phyloP scores from a whole-genome alignment of 2,888 invertebrate genomes.

The Aplocera efformata region DNA sequence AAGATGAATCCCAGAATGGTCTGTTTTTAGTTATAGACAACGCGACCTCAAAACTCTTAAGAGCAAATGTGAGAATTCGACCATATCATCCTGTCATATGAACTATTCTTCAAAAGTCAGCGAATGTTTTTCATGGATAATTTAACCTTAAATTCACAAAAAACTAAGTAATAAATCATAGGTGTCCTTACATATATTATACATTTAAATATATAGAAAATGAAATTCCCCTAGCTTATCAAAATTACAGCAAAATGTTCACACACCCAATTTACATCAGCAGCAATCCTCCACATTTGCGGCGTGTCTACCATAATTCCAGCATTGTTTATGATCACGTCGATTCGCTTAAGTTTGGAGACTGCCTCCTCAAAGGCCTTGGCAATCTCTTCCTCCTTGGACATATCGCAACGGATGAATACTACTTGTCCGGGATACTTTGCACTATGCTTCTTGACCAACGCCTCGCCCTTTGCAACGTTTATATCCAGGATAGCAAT shows the following conservation, averaged over 20 bases:
- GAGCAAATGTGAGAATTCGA: too few relatives aligned
- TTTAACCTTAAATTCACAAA: too few relatives aligned
- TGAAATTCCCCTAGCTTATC: too few relatives aligned
- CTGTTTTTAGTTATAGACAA: too few relatives aligned
- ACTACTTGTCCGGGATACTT: constrained; percentile 6
- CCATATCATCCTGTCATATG: too few relatives aligned
- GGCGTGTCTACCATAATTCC: constrained; percentile 39
- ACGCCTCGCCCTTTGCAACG: constrained; percentile 16
- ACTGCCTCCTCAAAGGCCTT: constrained; percentile 32
- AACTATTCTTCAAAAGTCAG: too few relatives aligned
- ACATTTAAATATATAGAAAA: too few relatives aligned
- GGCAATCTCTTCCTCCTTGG: constrained; percentile 31
- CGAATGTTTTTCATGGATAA: too few relatives aligned
- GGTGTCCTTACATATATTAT: background rate
- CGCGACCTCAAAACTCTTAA: too few relatives aligned
- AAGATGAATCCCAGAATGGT: too few relatives aligned
- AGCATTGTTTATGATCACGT: constrained; percentile 43
- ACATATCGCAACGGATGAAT: constrained; percentile 15
- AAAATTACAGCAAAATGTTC: too few relatives aligned
- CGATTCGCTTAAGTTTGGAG: constrained; percentile 30
- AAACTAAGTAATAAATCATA: too few relatives aligned
- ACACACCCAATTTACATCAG: constrained; percentile 38
- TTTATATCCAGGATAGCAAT: constrained; percentile 36
- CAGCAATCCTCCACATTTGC: constrained; percentile 32
- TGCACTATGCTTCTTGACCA: constrained; percentile 24